Base-by-base conservation (phyloP, 2,797 vertebrate species). In the Chanos chanos region DNA sequence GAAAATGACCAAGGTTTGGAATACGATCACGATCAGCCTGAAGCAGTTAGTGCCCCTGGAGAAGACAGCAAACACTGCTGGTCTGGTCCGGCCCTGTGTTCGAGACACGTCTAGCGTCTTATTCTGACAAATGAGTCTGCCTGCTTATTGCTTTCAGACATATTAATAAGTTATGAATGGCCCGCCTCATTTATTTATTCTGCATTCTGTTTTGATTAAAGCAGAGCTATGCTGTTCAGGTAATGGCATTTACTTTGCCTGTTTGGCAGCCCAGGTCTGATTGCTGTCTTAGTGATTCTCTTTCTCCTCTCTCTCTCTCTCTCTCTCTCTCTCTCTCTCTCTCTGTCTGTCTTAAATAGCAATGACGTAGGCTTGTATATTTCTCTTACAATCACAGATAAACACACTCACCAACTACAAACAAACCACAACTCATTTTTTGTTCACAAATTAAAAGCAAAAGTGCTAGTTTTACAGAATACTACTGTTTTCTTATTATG, bases 161-260 rank as follows among this genome's bases (percentile, higher is more conserved):
- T 61, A 47, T 72, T 66, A 59, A 64, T 59, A 66, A 62, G 70
- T 59, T 52, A 64, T 39, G 25, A 66, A 59, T 41, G 41, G 9
- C 22, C 22, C 25, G 5, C 39, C 49, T 48, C 7, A 10, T 55
- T 48, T 62, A 36, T 49, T 60, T 64, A 61, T 49, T 34, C 49
- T 41, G 61, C 37, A 41, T 45, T 61, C 58, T 57, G 51, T 60
- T 57, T 22, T 47, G 28, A 72, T 74, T 68, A 70, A 74, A 66
- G 15, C 28, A 47, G 48, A 44, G 24, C 51, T 15, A 25, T 69
- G 44, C 57, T 52, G 34, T 39, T 37, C 36, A 49, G 51, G 16
- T 67, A 52, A 67, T 57, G 31, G 31, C 24, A 36, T 21, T 57
- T 7, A 15, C 45, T 39, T 37, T 21, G 55, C 12, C 27, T 56